Base-by-base conservation (phyloP, 2,888 invertebrate genomes). In the Camponotus fellah region DNA sequence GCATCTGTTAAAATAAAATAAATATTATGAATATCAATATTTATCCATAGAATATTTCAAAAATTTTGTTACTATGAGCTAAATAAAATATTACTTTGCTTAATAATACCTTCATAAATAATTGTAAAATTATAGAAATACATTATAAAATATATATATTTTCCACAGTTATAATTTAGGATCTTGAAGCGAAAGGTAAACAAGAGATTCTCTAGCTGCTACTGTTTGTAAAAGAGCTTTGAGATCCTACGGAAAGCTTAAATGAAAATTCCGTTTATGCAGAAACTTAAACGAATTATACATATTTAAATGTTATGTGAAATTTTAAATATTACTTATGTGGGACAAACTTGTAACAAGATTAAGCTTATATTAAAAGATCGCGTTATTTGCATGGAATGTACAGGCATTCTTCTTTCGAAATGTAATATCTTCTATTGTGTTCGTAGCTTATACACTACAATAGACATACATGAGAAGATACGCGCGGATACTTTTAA, bases 291-390 rank as follows among this genome's bases (percentile, higher is more conserved):
- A 37, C n/a, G n/a, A 9, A 58, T 58, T 56, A 43, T 53, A 53
- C 8, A 53, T 32, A 68, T 77, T 77, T 58, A 68, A 43, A 53
- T 49, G 76, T 65, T 53, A 49, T 8, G 17, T 66, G n/a, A 76
- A 79, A 37, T 79, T 60, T 71, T 58, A 34, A 46, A 21, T 34
- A 8, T 40, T 14, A 17, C n/a, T 8, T 60, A 6, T 34, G 17
- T 43, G 34, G 60, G 5, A 60, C 60, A 79, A 46, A 60, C 14
- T 21, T 2, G n/a, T 56, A n/a, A 71, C 21, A n/a, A 9, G 10
- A 79, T 58, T 79, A 60, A 71, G 17, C 34, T 58, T 79, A 71
- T 58, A 79, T 77, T 40, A 56, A 60, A 79, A 37, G n/a, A 17
- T 60, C 71, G 21, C 14, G 58, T 79, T 46, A 43, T n/a, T 58